Evolutionary conservation across 2,888 invertebrate species (phyloP).

Genomic region (Mimachlamys varia): DNA sequence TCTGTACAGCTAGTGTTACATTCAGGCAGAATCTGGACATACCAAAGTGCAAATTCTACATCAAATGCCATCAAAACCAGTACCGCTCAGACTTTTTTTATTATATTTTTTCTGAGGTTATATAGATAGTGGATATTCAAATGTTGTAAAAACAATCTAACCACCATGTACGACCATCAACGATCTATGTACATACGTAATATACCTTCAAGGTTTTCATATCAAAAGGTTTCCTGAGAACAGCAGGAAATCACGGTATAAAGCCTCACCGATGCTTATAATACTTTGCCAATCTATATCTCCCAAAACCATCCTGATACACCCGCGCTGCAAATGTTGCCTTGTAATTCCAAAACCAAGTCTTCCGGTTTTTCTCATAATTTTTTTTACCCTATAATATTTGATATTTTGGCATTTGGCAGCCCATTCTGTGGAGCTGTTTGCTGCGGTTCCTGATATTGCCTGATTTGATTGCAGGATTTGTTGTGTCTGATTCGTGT

Average conservation of each 20-base stretch:
- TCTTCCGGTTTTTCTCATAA: not conserved
- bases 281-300: slow-evolving; percentile 14
- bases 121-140: not conserved
- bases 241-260: slow-evolving; percentile 22
- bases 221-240: slow-evolving; percentile 16
- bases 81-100: not conserved
- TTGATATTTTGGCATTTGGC: slow-evolving; percentile 36
- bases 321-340: not conserved
- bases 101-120: not conserved
- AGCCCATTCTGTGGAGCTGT: not conserved
- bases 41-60: slow-evolving; percentile 11
- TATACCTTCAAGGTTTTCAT: not conserved
- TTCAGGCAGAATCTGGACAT: not conserved
- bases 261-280: slow-evolving; percentile 22
- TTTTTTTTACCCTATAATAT: not conserved
- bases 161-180: not conserved
- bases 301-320: not conserved
- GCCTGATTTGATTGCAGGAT: slow-evolving; percentile 11
- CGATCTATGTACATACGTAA: slow-evolving; percentile 6
- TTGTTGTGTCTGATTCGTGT: slow-evolving; percentile 3
- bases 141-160: slow-evolving; percentile 21
- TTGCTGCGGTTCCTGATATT: slow-evolving; percentile 20
- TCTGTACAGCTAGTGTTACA: not conserved
- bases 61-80: slow-evolving; percentile 10
- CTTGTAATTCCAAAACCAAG: not conserved